Evolutionary conservation across 1,140 invertebrate genomes (phyloP), one percentile per base, ranked within the genome.

Genomic region (Drosophila prosaltans): DNA sequence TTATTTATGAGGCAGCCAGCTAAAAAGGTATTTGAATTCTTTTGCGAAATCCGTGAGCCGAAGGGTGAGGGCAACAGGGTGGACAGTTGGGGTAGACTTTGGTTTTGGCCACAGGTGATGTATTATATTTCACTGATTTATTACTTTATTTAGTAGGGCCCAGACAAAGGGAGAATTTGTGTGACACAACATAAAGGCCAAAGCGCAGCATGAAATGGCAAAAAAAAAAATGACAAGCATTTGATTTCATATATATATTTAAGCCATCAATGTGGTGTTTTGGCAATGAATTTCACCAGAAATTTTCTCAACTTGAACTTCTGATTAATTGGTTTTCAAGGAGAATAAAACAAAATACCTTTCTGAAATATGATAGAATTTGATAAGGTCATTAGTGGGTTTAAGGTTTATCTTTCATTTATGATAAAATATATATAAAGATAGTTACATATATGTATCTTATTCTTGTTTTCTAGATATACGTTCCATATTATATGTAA

Each of bases 91-190:
- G 36, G 26, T 41, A 41, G 40, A 21, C 41, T 62, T 66, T 69
- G 24, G 43, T 36, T 64, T 66, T 63, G 72, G 59, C 76, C 78
- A 54, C 84, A 88, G 84, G 77, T 88, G 83, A 88, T 80, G 80
- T 88, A 88, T 88, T 89, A 70, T 88, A 71, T 89, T 88, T 80
- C 71, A 57, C 73, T 88, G 83, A 88, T 88, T 88, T 88, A 88
- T 88, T 74, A 73, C 84, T 59, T 72, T 89, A 80, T 83, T 88
- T 83, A 84, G 16, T 16, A 16, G 16, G 78, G 70, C 51, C 55
- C 63, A 89, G 77, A 77, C 83, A 75, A 60, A 57, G 62, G 64
- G 66, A 67, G 74, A 74, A 67, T 70, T 2, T 81, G 65, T 70
- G 79, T 64, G 61, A 71, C 82, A 81, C 67, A 60, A 81, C 67